Base-by-base conservation (phyloP, 2,888 invertebrate species). In the Ochropleura plecta region DNA sequence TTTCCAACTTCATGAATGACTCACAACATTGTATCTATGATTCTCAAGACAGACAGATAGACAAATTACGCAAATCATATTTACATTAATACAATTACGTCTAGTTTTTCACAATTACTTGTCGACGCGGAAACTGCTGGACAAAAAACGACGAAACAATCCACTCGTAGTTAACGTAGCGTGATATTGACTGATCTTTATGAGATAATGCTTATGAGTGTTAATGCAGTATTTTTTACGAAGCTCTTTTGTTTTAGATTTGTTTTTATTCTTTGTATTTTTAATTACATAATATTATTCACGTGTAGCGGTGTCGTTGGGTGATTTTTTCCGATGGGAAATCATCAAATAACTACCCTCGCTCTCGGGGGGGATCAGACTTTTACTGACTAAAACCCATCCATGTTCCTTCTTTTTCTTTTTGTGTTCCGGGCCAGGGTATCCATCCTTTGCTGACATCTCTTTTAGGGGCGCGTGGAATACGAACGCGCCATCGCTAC, bases 81-180 rank as follows among this genome's bases (percentile, higher is more conserved):
- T 85, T 78, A 76, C 78, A 78, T 78, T 73, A 69, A 65, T 51
- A 76, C 73, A 86, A 84, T 84, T 80, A 73, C 55, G 44, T 69
- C 20, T 2, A 72, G 48, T 88, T 86, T 86, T 86, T 88, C 71
- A 88, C 74, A 86, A 76, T 75, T 73, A 79, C 64, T 42, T 79
- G 74, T 75, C 71, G 65, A 86, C 85, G 66, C 88, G 90, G 89
- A 88, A 82, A 86, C 71, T 44, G 68, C 42, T 75, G 46, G 42
- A 84, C 81, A 89, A 89, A 89, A 87, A 89, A 82, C 73, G 40
- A 78, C 76, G 59, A 83, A 85, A 88, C 81, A 86, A 84, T 70
- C 79, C 76, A 86, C 82, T 78, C 82, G 81, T 70, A 80, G 75
- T 81, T 85, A 87, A 81, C 82, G 81, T 86, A 79, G 70, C 78